These are phyloP conservation scores for Cryptomyrus ogoouensis DNA, from an alignment of 2,113 vertebrate species.

Conservation along the genomic window DNA sequence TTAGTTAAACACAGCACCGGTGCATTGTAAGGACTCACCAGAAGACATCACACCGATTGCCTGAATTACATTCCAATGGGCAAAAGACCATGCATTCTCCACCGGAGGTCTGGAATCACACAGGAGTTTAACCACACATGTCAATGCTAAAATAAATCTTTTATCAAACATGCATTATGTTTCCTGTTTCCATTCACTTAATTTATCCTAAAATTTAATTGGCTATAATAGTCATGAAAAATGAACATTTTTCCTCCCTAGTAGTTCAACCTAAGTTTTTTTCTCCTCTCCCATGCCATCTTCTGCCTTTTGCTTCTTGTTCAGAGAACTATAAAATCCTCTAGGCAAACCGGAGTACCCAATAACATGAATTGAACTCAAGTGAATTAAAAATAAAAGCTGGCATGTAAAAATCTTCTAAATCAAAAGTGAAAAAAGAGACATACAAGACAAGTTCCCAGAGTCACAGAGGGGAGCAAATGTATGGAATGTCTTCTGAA, in stretches of 20 bases:
- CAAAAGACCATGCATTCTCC: conserved; percentile 82
- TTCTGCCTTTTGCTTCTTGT: not conserved
- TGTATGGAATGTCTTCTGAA: not conserved
- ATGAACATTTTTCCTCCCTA: not conserved
- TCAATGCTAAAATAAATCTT: not conserved
- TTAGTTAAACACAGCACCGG: not conserved
- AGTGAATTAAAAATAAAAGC: not conserved
- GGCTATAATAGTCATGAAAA: not conserved
- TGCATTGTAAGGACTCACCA: conserved; percentile 63
- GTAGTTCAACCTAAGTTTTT: not conserved
- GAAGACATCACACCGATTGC: conserved; percentile 91
- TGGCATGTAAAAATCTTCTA: not conserved
- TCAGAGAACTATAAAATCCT: not conserved
- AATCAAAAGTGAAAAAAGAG: not conserved
- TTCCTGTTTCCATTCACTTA: not conserved
- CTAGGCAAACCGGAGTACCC: not conserved
- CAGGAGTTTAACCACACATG: not conserved
- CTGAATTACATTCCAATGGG: conserved; percentile 78
- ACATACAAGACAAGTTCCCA: not conserved
- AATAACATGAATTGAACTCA: not conserved
- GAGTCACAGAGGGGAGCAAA: not conserved
- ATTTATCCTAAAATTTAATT: not conserved
- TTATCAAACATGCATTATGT: not conserved
- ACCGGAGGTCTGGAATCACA: conserved; percentile 65
- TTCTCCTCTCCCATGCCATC: not conserved